Conservation (phyloP, 2,113 vertebrate genomes). For the Dromaius novaehollandiae region DNA sequence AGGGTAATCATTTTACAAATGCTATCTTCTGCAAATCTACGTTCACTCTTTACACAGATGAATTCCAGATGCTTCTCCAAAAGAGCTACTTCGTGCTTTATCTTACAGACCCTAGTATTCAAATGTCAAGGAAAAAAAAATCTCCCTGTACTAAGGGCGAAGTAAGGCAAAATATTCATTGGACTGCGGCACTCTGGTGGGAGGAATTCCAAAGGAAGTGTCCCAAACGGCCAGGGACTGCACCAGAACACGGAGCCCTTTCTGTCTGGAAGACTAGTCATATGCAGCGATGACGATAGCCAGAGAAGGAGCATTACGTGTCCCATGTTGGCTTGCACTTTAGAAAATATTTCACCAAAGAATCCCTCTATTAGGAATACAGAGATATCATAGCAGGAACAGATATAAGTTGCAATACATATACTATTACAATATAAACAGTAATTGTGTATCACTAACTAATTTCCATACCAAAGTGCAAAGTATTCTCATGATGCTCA, state of each 20-base stretch:
- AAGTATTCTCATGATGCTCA: neutral
- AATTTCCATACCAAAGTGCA: neutral
- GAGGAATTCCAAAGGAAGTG: neutral
- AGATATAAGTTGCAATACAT: neutral
- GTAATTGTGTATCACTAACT: neutral
- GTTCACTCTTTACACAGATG: conserved; percentile 19
- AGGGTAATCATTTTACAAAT: conserved; percentile 19
- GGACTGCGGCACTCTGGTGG: neutral
- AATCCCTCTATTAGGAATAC: neutral
- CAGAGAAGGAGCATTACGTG: neutral
- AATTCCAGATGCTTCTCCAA: conserved; percentile 50
- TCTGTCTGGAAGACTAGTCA: neutral
- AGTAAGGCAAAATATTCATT: neutral
- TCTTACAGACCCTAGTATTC: conserved; percentile 36
- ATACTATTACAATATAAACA: neutral
- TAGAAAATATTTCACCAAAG: neutral
- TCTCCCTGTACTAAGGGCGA: neutral
- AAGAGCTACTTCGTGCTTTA: conserved; percentile 31
- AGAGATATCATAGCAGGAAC: neutral
- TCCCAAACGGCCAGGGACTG: neutral
- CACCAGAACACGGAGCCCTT: neutral
- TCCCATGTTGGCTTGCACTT: neutral
- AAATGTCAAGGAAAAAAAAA: conserved; percentile 39
- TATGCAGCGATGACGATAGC: neutral
- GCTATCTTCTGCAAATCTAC: conserved; percentile 29